These are phyloP conservation scores for Parotia lawesii DNA, from an alignment of 2,113 vertebrate species.

Conservation along the genomic window DNA sequence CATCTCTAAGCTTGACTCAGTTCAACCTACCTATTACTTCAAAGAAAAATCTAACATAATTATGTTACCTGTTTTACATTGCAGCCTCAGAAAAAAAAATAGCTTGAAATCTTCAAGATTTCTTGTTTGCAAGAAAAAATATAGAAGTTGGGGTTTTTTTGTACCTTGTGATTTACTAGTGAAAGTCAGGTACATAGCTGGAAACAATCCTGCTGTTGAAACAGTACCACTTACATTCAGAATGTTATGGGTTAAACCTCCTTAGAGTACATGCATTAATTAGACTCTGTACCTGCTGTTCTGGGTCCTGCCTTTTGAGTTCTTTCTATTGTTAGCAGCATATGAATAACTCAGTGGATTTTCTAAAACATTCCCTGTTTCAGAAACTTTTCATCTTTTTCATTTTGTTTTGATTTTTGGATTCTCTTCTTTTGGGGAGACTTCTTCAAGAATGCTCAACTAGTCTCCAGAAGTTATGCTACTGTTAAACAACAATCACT, in stretches of 20 bases:
- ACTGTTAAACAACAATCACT: not conserved
- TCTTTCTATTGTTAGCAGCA: constrained; percentile 30
- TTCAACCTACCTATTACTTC: not conserved
- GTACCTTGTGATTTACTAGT: not conserved
- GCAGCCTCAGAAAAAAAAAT: not conserved
- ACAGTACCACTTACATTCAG: not conserved
- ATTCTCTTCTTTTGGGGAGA: not conserved
- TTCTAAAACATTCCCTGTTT: constrained; percentile 6
- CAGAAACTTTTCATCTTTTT: not conserved
- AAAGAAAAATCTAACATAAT: not conserved
- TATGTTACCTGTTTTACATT: not conserved
- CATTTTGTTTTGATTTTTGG: not conserved
- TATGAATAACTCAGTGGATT: constrained; percentile 28
- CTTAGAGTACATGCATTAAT: constrained; percentile 6
- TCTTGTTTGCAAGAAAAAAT: not conserved
- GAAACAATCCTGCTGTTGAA: not conserved
- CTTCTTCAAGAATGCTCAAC: not conserved
- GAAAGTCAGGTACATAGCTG: not conserved
- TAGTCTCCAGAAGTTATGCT: not conserved
- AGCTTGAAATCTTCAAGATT: not conserved
- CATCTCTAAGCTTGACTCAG: not conserved
- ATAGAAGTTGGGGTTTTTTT: accelerated
- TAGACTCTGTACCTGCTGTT: constrained; percentile 34
- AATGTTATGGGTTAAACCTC: not conserved
- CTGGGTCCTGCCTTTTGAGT: constrained; percentile 20